A percentile compares a stretch with the other conserved stretches of the same genome.
phyloP scores from a whole-genome alignment of 2,888 invertebrate species.

The Sarcophaga subvicina region DNA sequence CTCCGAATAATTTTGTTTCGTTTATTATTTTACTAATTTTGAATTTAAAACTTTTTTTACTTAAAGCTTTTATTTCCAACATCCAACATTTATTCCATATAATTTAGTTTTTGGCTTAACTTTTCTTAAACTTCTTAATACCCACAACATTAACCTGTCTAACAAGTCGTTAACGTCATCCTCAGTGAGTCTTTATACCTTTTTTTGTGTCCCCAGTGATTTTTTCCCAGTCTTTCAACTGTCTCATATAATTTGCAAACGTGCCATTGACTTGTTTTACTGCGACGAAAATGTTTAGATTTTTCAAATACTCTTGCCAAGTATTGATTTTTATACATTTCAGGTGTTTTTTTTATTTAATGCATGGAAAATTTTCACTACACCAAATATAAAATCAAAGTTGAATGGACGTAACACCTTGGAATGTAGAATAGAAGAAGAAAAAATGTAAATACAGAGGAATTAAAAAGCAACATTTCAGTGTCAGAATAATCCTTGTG shows the following conservation, averaged over 20 bases:
- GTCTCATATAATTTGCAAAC: conserved; percentile 7
- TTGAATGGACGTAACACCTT: conserved; percentile 11
- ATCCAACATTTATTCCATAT: too few species aligned
- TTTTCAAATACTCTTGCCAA: conserved; percentile 6
- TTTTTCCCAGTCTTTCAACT: background rate
- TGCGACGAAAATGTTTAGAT: conserved; percentile 19
- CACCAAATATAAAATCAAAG: background rate
- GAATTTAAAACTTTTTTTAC: too few species aligned
- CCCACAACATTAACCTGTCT: too few species aligned
- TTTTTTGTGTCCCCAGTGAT: too few species aligned
- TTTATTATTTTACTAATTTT: too few species aligned
- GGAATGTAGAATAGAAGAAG: background rate
- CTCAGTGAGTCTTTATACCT: too few species aligned
- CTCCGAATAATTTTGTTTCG: too few species aligned
- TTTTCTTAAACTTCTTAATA: too few species aligned
- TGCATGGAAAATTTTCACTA: background rate
- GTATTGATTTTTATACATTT: conserved; percentile 13
- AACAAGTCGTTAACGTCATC: too few species aligned
- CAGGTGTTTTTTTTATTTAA: background rate
- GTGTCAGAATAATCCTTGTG: background rate
- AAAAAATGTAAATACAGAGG: background rate
- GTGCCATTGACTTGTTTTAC: conserved; percentile 27
- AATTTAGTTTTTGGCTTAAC: too few species aligned
- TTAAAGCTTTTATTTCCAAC: too few species aligned
- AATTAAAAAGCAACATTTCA: background rate